Evolutionary conservation across 2,888 invertebrate species (phyloP).

Genomic region (Neria commutata): DNA sequence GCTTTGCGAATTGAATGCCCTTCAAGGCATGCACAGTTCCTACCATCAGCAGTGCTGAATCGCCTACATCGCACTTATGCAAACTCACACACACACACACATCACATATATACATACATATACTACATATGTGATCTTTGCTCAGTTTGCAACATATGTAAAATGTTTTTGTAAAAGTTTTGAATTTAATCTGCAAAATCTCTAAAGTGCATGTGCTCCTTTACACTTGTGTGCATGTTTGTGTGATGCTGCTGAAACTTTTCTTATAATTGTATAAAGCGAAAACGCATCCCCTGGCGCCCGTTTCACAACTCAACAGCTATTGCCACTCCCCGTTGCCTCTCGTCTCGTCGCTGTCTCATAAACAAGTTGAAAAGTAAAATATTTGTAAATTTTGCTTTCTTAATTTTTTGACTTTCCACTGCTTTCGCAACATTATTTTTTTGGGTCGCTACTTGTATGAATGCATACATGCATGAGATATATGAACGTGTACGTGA

Average conservation of each 20-base stretch:
- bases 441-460: background rate
- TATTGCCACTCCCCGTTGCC: too few relatives aligned
- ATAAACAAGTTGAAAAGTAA: constrained; percentile 5
- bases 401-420: constrained; percentile 2
- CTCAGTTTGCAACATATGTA: background rate
- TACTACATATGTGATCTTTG: background rate
- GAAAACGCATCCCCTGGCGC: background rate
- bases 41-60: too few relatives aligned
- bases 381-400: background rate
- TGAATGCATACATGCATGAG: too few relatives aligned
- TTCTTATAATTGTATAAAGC: constrained; percentile 17
- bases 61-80: too few relatives aligned
- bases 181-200: constrained; percentile 9
- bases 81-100: too few relatives aligned
- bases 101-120: too few relatives aligned
- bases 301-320: too few relatives aligned
- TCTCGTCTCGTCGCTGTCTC: constrained; percentile 12
- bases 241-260: constrained; percentile 37
- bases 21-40: background rate
- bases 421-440: background rate
- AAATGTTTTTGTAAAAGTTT: background rate
- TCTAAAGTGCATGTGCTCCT: background rate
- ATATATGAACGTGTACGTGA: too few relatives aligned
- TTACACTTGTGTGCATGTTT: constrained; percentile 32
- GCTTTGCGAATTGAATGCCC: constrained; percentile 14